Evolutionary conservation across 2,888 invertebrate genomes (phyloP).

Genomic region (Harpalus rufipes): DNA sequence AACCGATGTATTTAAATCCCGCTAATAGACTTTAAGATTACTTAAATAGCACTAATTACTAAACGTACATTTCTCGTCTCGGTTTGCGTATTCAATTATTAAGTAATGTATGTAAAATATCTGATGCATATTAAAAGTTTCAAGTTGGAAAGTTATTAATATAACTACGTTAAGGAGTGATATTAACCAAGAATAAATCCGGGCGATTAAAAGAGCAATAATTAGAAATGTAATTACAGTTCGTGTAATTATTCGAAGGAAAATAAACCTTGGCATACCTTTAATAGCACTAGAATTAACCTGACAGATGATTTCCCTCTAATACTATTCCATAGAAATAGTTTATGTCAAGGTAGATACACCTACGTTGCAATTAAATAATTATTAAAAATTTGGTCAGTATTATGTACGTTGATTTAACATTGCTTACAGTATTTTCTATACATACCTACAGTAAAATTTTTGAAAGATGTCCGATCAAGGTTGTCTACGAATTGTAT

Average conservation of each 20-base stretch:
- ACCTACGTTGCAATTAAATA: background rate
- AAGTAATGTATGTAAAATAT: slow-evolving; percentile 12
- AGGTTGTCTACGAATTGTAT: too few species aligned
- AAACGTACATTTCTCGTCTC: background rate
- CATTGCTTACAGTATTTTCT: too few species aligned
- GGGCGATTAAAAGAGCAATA: slow-evolving; percentile 17
- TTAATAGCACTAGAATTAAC: slow-evolving; percentile 22
- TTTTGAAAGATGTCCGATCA: too few species aligned
- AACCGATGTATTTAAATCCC: slow-evolving; percentile 8
- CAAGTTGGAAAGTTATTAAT: slow-evolving; percentile 16
- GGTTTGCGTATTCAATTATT: slow-evolving; percentile 12
- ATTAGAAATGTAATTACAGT: slow-evolving; percentile 10
- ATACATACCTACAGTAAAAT: too few species aligned
- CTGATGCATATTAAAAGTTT: slow-evolving; percentile 21
- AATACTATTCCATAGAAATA: background rate
- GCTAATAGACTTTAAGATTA: slow-evolving; percentile 23
- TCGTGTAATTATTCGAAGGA: slow-evolving; percentile 16
- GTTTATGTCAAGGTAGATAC: slow-evolving; percentile 9
- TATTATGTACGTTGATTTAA: too few species aligned
- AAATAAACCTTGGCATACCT: slow-evolving; percentile 23
- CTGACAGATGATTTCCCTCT: slow-evolving; percentile 32
- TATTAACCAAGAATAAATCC: slow-evolving; percentile 20
- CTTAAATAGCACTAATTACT: slow-evolving; percentile 8
- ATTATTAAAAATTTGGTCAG: background rate
- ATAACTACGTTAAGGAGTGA: background rate